Percentiles rank a stretch among this genome's conserved stretches.
phyloP scores from a whole-genome alignment of 2,888 invertebrate genomes.

The Gymnosoma rotundatum region DNA sequence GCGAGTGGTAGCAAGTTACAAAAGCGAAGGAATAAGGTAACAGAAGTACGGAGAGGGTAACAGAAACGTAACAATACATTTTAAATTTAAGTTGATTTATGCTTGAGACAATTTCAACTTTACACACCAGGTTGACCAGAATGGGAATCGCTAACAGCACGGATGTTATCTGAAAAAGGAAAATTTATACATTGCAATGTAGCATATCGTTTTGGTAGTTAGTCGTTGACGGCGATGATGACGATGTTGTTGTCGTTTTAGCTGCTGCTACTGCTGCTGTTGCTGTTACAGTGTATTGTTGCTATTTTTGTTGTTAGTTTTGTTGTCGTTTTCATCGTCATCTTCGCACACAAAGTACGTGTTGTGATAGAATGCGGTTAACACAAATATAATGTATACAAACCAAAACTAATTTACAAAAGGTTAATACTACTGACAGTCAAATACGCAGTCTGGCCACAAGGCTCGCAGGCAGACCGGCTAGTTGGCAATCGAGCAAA shows the following conservation, averaged over 20 bases:
- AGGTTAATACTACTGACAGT: conserved; percentile 69
- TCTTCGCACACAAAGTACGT: conserved; percentile 71
- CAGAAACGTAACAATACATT: conserved; percentile 59
- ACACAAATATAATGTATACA: conserved; percentile 70
- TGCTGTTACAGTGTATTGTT: conserved; percentile 31
- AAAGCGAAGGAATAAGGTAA: neutral
- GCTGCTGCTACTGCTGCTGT: conserved; percentile 50
- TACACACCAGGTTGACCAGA: conserved; percentile 69
- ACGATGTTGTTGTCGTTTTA: conserved; percentile 48
- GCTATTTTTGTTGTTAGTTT: conserved; percentile 47
- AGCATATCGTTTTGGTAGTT: conserved; percentile 31
- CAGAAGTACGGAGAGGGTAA: neutral
- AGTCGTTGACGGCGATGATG: conserved; percentile 31
- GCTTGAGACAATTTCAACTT: conserved; percentile 70
- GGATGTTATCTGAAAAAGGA: conserved; percentile 70
- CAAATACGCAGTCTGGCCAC: conserved; percentile 40
- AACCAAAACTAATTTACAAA: conserved; percentile 71
- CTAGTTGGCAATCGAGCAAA: conserved; percentile 35
- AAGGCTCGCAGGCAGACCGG: conserved; percentile 41
- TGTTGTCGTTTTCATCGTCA: conserved; percentile 68
- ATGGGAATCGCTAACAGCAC: conserved; percentile 70
- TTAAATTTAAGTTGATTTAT: conserved; percentile 70
- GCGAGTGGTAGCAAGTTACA: neutral
- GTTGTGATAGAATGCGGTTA: conserved; percentile 70
- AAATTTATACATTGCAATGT: conserved; percentile 67